These are phyloP conservation scores for Andrena hattorfiana DNA, from an alignment of 2,888 invertebrate genomes.

Conservation along the genomic window DNA sequence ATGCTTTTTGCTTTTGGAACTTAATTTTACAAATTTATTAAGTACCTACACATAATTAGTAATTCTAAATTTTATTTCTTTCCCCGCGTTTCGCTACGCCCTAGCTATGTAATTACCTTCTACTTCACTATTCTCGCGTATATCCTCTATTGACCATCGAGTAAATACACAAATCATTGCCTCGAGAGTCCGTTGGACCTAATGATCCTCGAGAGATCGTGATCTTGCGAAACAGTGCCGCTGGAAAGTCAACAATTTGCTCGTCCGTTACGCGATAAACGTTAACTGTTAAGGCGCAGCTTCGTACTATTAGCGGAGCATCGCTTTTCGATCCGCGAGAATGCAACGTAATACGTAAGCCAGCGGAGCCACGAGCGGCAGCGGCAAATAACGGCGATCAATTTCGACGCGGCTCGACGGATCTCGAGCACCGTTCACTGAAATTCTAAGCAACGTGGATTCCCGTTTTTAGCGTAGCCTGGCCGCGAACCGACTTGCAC, in stretches of 20 bases:
- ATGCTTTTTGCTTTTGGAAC: too few species aligned
- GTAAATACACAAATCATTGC: neutral
- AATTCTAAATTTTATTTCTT: too few species aligned
- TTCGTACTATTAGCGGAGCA: neutral
- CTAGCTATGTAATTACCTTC: too few species aligned
- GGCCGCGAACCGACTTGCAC: neutral
- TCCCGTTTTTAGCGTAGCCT: neutral
- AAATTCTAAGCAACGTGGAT: neutral
- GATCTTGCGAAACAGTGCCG: slow-evolving; percentile 5
- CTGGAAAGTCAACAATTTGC: slow-evolving; percentile 19
- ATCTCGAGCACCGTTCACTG: neutral
- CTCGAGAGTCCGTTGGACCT: neutral
- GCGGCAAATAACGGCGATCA: neutral
- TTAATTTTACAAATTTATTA: too few species aligned
- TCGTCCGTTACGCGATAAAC: neutral
- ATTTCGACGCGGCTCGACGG: neutral
- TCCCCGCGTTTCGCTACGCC: too few species aligned
- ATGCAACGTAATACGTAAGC: neutral
- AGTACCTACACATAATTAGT: too few species aligned
- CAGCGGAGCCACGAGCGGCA: neutral
- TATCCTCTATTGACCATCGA: neutral
- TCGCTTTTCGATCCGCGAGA: slow-evolving; percentile 18
- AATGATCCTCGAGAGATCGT: neutral
- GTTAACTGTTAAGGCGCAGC: neutral
- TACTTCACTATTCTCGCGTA: too few species aligned